A percentile compares a stretch with the other conserved stretches of the same genome.
Conservation (phyloP, 2,113 vertebrate genomes). For the Serinus canaria region DNA sequence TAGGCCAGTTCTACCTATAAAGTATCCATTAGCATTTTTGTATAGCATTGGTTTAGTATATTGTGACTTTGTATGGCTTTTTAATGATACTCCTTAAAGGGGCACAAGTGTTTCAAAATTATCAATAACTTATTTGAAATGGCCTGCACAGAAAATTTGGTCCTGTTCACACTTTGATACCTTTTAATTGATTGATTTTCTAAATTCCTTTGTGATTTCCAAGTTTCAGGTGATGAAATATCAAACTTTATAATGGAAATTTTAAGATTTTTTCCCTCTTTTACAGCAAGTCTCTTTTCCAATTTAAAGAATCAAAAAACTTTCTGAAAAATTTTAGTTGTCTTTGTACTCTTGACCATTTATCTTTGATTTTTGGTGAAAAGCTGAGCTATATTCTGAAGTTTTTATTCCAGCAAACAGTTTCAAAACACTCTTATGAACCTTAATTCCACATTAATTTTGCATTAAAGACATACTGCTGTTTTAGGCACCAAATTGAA, state of each 20-base stretch:
- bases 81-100: not conserved
- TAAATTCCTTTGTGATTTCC: not conserved
- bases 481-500: not conserved
- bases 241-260: not conserved
- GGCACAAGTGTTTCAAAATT: not conserved
- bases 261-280: not conserved
- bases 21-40: not conserved
- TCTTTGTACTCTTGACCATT: not conserved
- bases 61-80: not conserved
- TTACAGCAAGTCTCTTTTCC: not conserved
- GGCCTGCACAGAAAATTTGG: not conserved
- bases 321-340: not conserved
- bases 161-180: not conserved
- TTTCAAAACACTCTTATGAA: not conserved
- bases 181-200: not conserved
- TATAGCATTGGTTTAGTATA: not conserved
- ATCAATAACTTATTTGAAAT: not conserved
- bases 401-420: not conserved
- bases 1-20: not conserved
- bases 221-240: not conserved
- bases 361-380: not conserved
- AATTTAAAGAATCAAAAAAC: not conserved
- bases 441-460: not conserved
- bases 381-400: not conserved
- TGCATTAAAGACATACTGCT: not conserved